phyloP scores from a whole-genome alignment of 2,888 invertebrate genomes.

The Hirtodrosophila alboralis region DNA sequence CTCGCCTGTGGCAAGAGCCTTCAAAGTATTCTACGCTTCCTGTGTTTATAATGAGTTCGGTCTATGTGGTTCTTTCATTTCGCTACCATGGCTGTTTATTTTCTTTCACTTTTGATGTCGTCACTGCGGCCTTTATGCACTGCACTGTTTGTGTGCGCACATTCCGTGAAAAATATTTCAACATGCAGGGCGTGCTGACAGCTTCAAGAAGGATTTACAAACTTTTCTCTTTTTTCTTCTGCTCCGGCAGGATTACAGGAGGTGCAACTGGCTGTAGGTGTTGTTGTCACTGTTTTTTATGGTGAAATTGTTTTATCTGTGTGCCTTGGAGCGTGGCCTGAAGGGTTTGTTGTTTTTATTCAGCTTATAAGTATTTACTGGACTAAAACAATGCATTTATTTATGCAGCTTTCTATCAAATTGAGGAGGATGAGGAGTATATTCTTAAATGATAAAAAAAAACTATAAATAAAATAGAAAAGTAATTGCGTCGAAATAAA shows the following conservation, averaged over 20 bases:
- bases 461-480: too few species aligned
- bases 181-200: constrained; percentile 55
- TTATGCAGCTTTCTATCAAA: constrained; percentile 9
- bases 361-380: constrained; percentile 29
- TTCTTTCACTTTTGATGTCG: constrained; percentile 67
- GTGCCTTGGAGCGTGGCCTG: constrained; percentile 14
- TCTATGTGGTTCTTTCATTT: constrained; percentile 60
- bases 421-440: too few species aligned
- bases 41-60: constrained; percentile 73
- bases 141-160: constrained; percentile 38
- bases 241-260: constrained; percentile 34
- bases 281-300: constrained; percentile 34
- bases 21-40: constrained; percentile 71
- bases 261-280: constrained; percentile 42
- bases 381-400: constrained; percentile 7
- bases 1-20: constrained; percentile 62
- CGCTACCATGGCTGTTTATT: constrained; percentile 32
- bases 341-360: constrained; percentile 13
- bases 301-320: constrained; percentile 33
- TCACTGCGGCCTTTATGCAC: constrained; percentile 38
- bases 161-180: constrained; percentile 64
- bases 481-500: too few species aligned
- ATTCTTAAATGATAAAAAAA: too few species aligned
- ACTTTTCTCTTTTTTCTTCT: constrained; percentile 27
- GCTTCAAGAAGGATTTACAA: constrained; percentile 68